Conservation (phyloP, 2,797 vertebrate genomes). For the Moxostoma hubbsi region DNA sequence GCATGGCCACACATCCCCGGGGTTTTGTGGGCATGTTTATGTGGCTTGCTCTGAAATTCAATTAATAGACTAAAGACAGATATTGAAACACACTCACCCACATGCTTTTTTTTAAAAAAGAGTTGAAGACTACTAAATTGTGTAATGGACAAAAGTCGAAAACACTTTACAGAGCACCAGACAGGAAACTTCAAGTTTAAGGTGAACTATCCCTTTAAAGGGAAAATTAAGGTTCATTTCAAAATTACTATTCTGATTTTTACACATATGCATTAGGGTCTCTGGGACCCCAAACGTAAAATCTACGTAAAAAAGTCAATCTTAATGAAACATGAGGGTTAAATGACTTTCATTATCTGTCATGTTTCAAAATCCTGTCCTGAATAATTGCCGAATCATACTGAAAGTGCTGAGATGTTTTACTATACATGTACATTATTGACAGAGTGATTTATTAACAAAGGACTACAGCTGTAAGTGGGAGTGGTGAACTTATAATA, state of each 20-base stretch:
- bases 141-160: no score
- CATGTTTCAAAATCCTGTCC: not conserved
- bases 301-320: no score
- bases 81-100: not conserved
- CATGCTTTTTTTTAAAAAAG: not conserved
- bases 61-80: not conserved
- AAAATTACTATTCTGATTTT: no score
- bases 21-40: not conserved
- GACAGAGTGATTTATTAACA: constrained; percentile 24
- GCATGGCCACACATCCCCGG: not conserved
- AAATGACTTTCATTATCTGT: not conserved
- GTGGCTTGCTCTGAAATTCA: not conserved
- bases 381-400: not conserved
- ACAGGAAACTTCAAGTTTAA: no score
- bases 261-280: no score
- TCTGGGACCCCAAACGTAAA: no score
- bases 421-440: constrained; percentile 2
- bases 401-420: constrained; percentile 21
- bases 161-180: no score
- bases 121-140: no score
- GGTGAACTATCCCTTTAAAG: no score
- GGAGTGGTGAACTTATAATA: constrained; percentile 9
- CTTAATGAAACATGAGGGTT: no score
- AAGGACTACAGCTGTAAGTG: not conserved
- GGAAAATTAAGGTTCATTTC: no score